Base-by-base conservation (phyloP, 2,113 vertebrate genomes). In the Ranitomeya variabilis region DNA sequence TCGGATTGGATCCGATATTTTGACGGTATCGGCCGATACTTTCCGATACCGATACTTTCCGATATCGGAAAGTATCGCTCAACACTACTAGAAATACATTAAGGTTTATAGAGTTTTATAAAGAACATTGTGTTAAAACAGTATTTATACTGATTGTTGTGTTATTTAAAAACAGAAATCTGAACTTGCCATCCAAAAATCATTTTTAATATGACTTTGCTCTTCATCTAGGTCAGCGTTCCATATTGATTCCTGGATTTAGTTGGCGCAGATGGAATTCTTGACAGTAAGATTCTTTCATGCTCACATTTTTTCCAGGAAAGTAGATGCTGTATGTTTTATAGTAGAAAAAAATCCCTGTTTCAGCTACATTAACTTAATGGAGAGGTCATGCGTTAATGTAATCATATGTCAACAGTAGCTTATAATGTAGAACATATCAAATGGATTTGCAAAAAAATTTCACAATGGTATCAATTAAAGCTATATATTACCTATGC, bases 291-390 rank as follows among this genome's bases (percentile, higher is more conserved):
- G 51, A 69, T 87, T 87, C 37, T 51, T 54, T 87, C 45, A 64
- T 78, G 85, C 37, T 51, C 66, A 87, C 21, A 74, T 26, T 62
- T 55, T 74, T 87, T 80, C 62, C 51, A 80, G 86, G 45, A 87
- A 87, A 80, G 60, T 18, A 55, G 62, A 87, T 87, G 60, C 52
- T 51, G 51, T 26, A 69, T 80, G 77, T 87, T 87, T 87, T 80
- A 78, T 78, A 80, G 77, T 55, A 45, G 16, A 80, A 78, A 86
- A 60, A 66, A 87, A 67, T 52, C 18, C 74, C 37, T 64, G 55
- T 69, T 87, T 80, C 64, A 87, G 23, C 52, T 80, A 54, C 77
- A 80, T 80, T 87, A 87, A 69, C 77, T 87, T 67, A 87, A 80
- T 69, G 76, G 59, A 80, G 64, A 80, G 76, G 62, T 69, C 64